A percentile compares a stretch with the other conserved stretches of the same genome.
Conservation (phyloP, 2,797 vertebrate genomes). For the Pseudochirops corinnae region DNA sequence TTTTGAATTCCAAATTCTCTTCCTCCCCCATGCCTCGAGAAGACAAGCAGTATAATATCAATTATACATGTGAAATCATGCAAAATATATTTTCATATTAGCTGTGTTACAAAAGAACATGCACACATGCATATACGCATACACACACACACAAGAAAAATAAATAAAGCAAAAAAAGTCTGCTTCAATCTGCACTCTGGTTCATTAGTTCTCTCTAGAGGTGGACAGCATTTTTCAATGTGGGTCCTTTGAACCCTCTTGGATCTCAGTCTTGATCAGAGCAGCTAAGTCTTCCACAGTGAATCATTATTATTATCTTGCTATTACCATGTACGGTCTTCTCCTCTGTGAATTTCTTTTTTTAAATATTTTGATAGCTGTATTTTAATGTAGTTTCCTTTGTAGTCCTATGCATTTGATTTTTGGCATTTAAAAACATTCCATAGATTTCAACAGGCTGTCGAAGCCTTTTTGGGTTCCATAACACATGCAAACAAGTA, state of each 20-base stretch:
- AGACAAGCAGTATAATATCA: background rate
- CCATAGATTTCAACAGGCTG: background rate
- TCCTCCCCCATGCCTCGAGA: background rate
- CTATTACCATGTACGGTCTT: background rate
- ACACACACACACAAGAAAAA: background rate
- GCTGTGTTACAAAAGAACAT: background rate
- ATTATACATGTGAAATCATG: background rate
- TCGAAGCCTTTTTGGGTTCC: background rate
- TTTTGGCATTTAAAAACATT: background rate
- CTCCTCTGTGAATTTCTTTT: background rate
- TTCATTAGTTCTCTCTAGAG: background rate
- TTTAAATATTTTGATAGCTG: background rate
- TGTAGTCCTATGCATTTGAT: background rate
- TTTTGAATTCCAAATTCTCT: background rate
- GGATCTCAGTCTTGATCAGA: background rate
- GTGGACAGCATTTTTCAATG: background rate
- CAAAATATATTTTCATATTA: background rate
- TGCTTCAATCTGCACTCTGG: too few relatives aligned
- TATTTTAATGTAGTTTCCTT: background rate
- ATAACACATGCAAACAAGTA: background rate
- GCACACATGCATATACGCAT: background rate
- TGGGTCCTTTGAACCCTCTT: background rate
- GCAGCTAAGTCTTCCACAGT: background rate
- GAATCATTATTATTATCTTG: background rate
- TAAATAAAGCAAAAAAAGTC: background rate